phyloP scores from a whole-genome alignment of 35 echinoderm and acorn worm species.

The Lytechinus pictus region DNA sequence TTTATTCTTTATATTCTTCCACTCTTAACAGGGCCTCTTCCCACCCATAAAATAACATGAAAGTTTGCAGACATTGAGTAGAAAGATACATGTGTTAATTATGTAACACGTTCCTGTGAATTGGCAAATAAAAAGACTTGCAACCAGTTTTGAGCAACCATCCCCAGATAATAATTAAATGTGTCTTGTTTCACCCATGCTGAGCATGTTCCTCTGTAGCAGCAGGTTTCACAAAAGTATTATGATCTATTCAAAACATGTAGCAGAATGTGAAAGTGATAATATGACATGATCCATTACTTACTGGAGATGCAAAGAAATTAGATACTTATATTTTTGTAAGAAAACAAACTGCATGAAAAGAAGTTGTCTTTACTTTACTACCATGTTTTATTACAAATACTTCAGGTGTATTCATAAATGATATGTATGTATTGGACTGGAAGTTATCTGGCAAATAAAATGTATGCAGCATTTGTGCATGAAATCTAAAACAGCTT shows the following conservation, averaged over 20 bases:
- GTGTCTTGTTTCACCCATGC: not conserved
- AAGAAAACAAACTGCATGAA: not conserved
- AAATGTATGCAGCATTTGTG: not conserved
- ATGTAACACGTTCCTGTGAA: too few relatives aligned
- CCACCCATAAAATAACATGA: too few relatives aligned
- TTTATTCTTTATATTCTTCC: too few relatives aligned
- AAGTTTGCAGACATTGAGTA: too few relatives aligned
- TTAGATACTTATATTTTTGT: slow-evolving; percentile 8
- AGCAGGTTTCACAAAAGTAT: not conserved
- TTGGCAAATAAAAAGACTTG: too few relatives aligned
- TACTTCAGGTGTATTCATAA: not conserved
- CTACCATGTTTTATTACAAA: not conserved
- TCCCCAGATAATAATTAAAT: too few relatives aligned
- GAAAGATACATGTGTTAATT: too few relatives aligned
- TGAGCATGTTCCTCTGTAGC: not conserved
- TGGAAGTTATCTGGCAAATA: not conserved
- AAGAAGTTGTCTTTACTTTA: not conserved
- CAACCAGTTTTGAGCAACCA: too few relatives aligned
- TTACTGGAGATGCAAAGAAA: not conserved
- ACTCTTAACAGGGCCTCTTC: too few relatives aligned
- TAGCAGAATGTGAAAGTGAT: not conserved
- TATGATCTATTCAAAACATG: not conserved
- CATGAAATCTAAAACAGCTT: not conserved
- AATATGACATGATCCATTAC: not conserved
- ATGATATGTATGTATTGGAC: not conserved